These are phyloP conservation scores for Tetragnatha montana DNA, from an alignment of 2,888 invertebrate species.

Conservation along the genomic window DNA sequence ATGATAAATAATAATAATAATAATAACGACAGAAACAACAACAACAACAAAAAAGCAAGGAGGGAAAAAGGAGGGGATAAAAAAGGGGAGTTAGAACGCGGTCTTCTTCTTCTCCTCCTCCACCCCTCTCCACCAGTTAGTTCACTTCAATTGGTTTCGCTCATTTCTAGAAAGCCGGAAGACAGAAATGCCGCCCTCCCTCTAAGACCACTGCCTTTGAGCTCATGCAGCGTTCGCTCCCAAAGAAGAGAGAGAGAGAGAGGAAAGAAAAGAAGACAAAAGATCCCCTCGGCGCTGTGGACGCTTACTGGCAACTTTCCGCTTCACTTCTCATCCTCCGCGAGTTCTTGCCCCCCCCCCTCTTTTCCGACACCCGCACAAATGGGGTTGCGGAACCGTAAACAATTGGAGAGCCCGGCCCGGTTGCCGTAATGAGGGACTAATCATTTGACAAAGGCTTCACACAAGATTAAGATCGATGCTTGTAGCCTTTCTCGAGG, in stretches of 20 bases:
- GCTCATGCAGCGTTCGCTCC: conserved; percentile 43
- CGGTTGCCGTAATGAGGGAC: conserved; percentile 69
- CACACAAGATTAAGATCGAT: conserved; percentile 71
- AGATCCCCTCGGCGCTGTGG: conserved; percentile 63
- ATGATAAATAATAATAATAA: conserved; percentile 70
- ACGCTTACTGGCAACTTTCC: conserved; percentile 71
- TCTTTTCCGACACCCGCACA: conserved; percentile 70
- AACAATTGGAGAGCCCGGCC: conserved; percentile 65
- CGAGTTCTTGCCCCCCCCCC: conserved; percentile 65
- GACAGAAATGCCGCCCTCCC: conserved; percentile 64
- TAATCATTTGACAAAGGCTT: conserved; percentile 71
- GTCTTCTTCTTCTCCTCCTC: too few relatives aligned
- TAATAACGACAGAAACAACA: conserved; percentile 65
- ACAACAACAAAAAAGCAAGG: conserved; percentile 34
- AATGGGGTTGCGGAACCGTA: conserved; percentile 71
- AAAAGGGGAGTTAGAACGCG: conserved; percentile 64
- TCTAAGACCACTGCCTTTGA: conserved; percentile 35
- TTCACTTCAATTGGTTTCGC: conserved; percentile 71
- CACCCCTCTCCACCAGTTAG: conserved; percentile 62
- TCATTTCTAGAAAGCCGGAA: conserved; percentile 71
- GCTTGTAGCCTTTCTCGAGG: conserved; percentile 33
- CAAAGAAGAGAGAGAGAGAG: conserved; percentile 9
- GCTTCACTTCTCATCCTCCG: conserved; percentile 65
- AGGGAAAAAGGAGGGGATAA: not conserved
- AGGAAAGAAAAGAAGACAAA: conserved; percentile 70